phyloP scores from a whole-genome alignment of 2,113 vertebrate species.

The Coregonus clupeaformis region DNA sequence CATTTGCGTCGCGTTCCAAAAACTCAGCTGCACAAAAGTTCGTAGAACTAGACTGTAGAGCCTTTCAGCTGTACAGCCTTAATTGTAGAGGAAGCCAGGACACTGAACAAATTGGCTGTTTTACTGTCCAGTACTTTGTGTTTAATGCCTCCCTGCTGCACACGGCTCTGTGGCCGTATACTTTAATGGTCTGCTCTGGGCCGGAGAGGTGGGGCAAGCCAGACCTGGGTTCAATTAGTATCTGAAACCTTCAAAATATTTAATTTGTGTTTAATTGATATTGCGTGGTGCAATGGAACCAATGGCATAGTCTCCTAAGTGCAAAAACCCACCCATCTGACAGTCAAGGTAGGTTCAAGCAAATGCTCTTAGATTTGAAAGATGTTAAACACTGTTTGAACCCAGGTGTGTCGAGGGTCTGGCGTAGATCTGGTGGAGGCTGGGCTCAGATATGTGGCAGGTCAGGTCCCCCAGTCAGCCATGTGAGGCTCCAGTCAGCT shows the following conservation, averaged over 20 bases:
- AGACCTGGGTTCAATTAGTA: too few species aligned
- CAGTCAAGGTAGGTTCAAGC: too few species aligned
- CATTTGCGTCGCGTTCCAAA: too few species aligned
- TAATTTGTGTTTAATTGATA: too few species aligned
- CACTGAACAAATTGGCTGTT: constrained; percentile 58
- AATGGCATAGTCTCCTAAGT: too few species aligned
- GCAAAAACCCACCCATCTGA: not conserved
- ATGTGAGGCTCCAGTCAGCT: not conserved
- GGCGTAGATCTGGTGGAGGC: not conserved
- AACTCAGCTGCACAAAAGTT: too few species aligned
- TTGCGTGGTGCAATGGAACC: too few species aligned
- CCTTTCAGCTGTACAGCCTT: not conserved
- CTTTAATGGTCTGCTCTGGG: constrained; percentile 51
- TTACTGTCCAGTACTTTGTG: constrained; percentile 59
- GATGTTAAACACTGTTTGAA: too few species aligned
- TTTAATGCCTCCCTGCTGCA: constrained; percentile 60
- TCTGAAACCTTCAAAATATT: too few species aligned
- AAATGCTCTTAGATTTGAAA: too few species aligned
- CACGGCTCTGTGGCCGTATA: constrained; percentile 52
- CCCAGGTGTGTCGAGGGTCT: too few species aligned
- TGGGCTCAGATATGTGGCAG: not conserved
- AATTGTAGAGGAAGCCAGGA: constrained; percentile 27
- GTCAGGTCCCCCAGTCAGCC: constrained; percentile 8
- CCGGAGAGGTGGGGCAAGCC: not conserved
- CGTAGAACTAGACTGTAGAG: too few species aligned